Evolutionary conservation across 2,113 vertebrate species (phyloP).

Genomic region (Myocastor coypus): DNA sequence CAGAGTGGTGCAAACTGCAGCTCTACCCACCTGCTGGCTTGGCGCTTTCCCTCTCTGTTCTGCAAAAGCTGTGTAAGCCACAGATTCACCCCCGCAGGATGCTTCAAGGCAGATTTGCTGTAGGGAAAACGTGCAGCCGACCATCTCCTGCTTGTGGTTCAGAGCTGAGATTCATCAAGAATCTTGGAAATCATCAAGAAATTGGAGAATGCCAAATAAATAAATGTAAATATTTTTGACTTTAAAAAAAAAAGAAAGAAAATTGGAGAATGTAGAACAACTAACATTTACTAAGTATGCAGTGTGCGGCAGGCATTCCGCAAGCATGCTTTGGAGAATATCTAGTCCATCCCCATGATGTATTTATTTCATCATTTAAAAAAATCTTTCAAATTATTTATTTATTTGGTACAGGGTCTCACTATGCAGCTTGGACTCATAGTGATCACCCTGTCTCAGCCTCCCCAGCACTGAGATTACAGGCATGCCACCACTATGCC

Average conservation of each 20-base stretch:
- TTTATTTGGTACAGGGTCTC: no score
- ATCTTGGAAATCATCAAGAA: no score
- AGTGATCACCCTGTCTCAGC: no score
- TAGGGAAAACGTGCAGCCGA: background rate
- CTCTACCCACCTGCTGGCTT: background rate
- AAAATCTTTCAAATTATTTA: no score
- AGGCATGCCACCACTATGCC: no score
- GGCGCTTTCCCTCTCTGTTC: conserved; percentile 12
- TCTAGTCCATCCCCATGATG: background rate
- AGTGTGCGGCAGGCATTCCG: background rate
- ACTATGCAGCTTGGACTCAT: no score
- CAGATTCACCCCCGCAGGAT: background rate
- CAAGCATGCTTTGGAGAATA: background rate
- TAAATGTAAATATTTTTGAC: no score
- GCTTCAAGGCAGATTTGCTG: background rate
- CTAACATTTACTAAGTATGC: background rate
- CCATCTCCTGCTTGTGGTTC: background rate
- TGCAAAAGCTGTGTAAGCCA: background rate
- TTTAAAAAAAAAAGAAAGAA: no score
- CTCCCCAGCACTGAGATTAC: no score
- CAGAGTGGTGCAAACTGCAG: background rate
- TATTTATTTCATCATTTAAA: background rate
- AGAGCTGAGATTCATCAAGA: background rate
- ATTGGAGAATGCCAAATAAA: no score
- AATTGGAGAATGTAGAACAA: background rate